Percentiles rank a stretch among this genome's conserved stretches.
phyloP scores from a whole-genome alignment of 2,888 invertebrate species.

The Fragum fragum region DNA sequence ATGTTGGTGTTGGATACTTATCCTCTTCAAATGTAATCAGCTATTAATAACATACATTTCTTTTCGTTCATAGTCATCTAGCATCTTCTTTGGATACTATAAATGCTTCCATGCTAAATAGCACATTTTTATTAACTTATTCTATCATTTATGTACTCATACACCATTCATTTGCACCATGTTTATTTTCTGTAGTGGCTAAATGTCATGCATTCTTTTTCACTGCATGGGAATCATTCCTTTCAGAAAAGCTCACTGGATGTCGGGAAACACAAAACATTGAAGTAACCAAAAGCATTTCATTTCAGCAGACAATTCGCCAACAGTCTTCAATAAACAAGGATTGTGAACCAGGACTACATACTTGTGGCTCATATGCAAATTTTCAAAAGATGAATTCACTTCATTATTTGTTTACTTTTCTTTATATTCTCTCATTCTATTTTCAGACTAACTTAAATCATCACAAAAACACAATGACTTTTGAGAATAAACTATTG shows the following conservation, averaged over 20 bases:
- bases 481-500: too few relatives aligned
- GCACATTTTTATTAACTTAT: conserved; percentile 18
- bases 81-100: conserved; percentile 8
- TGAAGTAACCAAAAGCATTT: conserved; percentile 16
- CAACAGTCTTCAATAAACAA: conserved; percentile 7
- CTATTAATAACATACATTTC: conserved; percentile 10
- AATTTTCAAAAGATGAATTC: conserved; percentile 5
- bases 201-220: conserved; percentile 38
- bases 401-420: conserved; percentile 3
- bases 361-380: neutral
- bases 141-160: conserved; percentile 27
- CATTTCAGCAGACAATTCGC: conserved; percentile 6
- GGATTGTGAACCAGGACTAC: neutral
- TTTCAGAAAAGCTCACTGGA: conserved; percentile 27
- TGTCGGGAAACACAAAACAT: conserved; percentile 18
- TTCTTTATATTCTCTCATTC: conserved; percentile 14
- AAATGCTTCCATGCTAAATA: conserved; percentile 8
- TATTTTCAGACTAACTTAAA: conserved; percentile 11
- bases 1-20: conserved; percentile 14
- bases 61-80: conserved; percentile 1
- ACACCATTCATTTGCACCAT: conserved; percentile 22
- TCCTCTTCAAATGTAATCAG: neutral
- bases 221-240: conserved; percentile 34
- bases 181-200: conserved; percentile 39
- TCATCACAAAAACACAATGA: conserved; percentile 1